A percentile compares a stretch with the other conserved stretches of the same genome.
These are phyloP conservation scores for Chrysaora quinquecirrha DNA, from an alignment of 30 jellyfish, hydroid and myxozoan species.

Conservation along the genomic window DNA sequence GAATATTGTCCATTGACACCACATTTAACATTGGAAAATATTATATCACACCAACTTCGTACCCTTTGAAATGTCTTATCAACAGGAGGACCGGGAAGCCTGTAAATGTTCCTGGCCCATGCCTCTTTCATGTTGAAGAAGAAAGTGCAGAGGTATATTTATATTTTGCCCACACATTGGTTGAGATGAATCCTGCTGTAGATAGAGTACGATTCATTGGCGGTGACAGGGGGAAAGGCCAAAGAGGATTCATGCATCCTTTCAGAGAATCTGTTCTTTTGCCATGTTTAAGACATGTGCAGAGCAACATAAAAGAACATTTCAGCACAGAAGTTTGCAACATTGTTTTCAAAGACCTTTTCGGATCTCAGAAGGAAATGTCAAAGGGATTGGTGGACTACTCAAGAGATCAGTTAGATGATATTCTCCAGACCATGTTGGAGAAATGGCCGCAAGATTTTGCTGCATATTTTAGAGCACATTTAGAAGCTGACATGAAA, in stretches of 20 bases:
- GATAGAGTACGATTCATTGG: constrained; percentile 5
- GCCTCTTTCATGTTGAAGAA: constrained; percentile 10
- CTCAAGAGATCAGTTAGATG: neutral
- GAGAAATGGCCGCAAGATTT: constrained; percentile 13
- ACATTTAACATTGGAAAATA: constrained; percentile 1
- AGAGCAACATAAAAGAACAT: constrained; percentile 4
- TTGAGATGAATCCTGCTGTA: neutral
- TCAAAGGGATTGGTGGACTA: constrained; percentile 16
- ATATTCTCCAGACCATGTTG: neutral
- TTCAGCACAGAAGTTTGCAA: neutral
- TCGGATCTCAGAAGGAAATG: neutral
- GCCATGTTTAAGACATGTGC: constrained; percentile 13
- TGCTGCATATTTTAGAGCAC: neutral
- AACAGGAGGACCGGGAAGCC: neutral
- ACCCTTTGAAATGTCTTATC: neutral
- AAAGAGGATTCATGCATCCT: constrained; percentile 4
- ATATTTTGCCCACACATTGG: neutral
- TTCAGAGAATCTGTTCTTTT: neutral
- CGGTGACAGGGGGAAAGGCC: constrained; percentile 25
- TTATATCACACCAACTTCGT: constrained; percentile 8
- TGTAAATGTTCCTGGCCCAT: constrained; percentile 27
- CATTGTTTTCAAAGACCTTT: neutral
- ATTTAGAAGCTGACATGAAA: constrained; percentile 4
- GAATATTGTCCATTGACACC: constrained; percentile 16
- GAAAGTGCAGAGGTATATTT: constrained; percentile 9